Evolutionary conservation across 37 sponge, comb jelly and placozoan species (phyloP), one percentile per base, ranked within the genome.

Genomic region (Lycopodina hypogea): DNA sequence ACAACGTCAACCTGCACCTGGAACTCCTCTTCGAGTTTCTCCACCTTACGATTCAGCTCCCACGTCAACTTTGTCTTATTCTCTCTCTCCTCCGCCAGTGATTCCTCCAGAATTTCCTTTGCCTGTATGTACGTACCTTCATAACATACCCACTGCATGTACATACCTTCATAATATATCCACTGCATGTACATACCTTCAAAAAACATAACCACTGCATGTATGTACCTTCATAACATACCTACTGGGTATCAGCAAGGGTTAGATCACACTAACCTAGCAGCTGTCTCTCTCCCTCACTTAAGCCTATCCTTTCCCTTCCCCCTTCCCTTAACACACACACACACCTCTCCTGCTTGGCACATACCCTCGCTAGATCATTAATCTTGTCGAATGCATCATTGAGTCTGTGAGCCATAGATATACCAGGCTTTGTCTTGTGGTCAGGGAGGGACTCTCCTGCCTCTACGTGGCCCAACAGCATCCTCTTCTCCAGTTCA

Each of bases 371-470:
- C 24, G 67, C 68, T 24, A 68, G 36, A 19, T 78, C 56, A 21
- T 53, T 78, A 37, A 68, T 23, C 36, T 33, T 50, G n/a, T 69
- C 79, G 8, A 78, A 6, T 0, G 79, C 79, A 68, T 78, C 79
- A 78, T 67, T 78, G 22, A 78, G 56, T 24, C 79, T 18, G 34
- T 60, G 28, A 4, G 60, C 68, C n/a, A 40, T 8, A 35, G 45
- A 14, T 28, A 41, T 23, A 18, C 41, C 70, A 19, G 42, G 29
- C 32, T 1, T 26, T 22, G 15, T 22, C 35, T 45, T 70, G 22
- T 42, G 21, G 52, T 18, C 19, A 18, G 59, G 34, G 32, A 58
- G 39, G 15, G 38, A 58, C 23, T 56, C 75, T 8, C 29, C 33
- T 7, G 59, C 52, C 0, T 3, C 75, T 40, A 32, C 26, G 22